phyloP scores from a whole-genome alignment of 2,113 vertebrate species.

The Gavialis gangeticus region DNA sequence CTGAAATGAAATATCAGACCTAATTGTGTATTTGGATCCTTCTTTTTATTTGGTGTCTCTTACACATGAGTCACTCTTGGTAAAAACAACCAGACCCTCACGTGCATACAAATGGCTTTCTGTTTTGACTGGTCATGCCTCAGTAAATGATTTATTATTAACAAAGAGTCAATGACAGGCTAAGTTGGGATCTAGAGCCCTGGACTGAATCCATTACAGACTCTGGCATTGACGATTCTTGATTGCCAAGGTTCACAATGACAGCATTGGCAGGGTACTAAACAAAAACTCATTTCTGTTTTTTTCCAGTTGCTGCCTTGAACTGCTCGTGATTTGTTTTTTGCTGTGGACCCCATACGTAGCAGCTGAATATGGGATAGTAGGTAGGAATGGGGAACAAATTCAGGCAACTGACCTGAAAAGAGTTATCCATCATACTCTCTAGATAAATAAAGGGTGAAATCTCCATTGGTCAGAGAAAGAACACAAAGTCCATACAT shows the following conservation, averaged over 20 bases:
- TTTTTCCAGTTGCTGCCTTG: conserved; percentile 15
- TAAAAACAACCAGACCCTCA: conserved; percentile 34
- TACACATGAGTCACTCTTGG: conserved; percentile 59
- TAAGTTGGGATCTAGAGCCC: conserved; percentile 36
- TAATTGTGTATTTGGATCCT: conserved; percentile 16
- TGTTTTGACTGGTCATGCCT: conserved; percentile 65
- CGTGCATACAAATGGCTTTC: conserved; percentile 45
- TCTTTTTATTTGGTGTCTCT: conserved; percentile 26
- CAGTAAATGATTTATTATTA: conserved; percentile 69
- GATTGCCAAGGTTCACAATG: conserved; percentile 31
- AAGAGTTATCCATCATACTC: background rate
- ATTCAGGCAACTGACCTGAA: background rate
- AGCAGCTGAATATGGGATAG: background rate
- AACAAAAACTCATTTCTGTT: conserved; percentile 44
- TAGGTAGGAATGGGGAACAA: background rate
- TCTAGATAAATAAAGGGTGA: background rate
- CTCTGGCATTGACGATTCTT: conserved; percentile 15
- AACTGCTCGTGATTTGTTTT: background rate
- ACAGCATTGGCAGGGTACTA: background rate
- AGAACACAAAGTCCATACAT: background rate
- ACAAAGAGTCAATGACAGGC: conserved; percentile 47
- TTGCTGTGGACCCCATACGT: background rate
- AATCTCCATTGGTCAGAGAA: background rate
- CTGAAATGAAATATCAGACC: background rate
- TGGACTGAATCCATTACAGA: conserved; percentile 33